Conservation (phyloP, 1,140 invertebrate genomes). For the Cotesia vestalis region DNA sequence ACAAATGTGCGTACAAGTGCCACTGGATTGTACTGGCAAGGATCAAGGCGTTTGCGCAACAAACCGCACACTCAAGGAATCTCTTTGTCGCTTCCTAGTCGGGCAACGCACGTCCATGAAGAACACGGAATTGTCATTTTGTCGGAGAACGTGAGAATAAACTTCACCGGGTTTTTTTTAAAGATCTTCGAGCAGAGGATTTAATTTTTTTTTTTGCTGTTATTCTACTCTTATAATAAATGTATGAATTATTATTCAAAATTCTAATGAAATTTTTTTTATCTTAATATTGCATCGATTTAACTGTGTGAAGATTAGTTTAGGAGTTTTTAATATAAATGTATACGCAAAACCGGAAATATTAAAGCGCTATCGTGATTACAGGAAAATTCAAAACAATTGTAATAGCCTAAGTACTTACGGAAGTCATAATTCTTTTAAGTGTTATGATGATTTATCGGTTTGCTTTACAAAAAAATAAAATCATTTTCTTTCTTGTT, state of each 20-base stretch:
- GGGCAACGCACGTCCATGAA: conserved; percentile 39
- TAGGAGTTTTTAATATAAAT: not conserved
- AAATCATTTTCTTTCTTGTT: not conserved
- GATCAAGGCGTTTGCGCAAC: conserved; percentile 27
- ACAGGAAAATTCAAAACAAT: conserved; percentile 37
- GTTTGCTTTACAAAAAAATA: conserved; percentile 9
- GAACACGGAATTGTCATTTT: conserved; percentile 56
- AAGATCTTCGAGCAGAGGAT: no score
- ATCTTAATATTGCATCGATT: no score
- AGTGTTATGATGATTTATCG: conserved; percentile 32
- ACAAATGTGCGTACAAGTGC: conserved; percentile 6
- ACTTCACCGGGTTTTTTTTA: no score
- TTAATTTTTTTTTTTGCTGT: not conserved
- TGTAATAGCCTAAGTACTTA: conserved; percentile 20
- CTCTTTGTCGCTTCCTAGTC: conserved; percentile 38
- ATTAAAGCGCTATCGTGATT: conserved; percentile 38
- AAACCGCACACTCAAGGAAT: conserved; percentile 30
- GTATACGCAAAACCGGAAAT: conserved; percentile 33
- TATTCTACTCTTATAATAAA: not conserved
- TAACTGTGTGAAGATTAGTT: not conserved
- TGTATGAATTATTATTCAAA: not conserved
- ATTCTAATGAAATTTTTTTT: no score
- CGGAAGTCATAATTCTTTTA: conserved; percentile 31
- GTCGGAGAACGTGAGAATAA: conserved; percentile 49
- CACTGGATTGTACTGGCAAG: conserved; percentile 14